Evolutionary conservation across 2,888 invertebrate genomes (phyloP), one percentile per base, ranked within the genome.

Genomic region (Tolmerus cingulatus): DNA sequence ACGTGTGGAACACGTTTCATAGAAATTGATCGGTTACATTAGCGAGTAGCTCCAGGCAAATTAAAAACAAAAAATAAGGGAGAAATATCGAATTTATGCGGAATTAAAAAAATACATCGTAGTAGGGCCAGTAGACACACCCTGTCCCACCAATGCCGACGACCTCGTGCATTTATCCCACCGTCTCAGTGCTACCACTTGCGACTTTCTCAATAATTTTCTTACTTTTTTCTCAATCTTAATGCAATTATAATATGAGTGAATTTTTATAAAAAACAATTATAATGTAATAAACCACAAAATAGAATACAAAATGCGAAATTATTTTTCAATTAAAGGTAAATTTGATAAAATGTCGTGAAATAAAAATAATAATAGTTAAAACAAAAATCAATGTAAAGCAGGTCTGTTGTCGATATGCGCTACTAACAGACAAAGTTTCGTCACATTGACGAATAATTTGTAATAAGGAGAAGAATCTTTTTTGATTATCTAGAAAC

Each of bases 371-470:
- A 66, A 87, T 37, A 51, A 51, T 57, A 27, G 77, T 77, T n/a
- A 30, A 55, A 43, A 89, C 85, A 40, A 77, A 86, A 81, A 46
- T 81, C 46, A 81, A 9, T 77, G 43, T 76, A 78, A n/a, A 78
- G 66, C 51, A 85, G 90, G 92, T 92, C 92, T 92, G 92, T 92
- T 91, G 91, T 91, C 92, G 90, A 91, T 92, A 91, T 90, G 85
- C 87, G 87, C 82, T 92, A 91, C 91, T 91, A 91, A 90, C 92
- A 92, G 92, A 92, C 92, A 91, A 91, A 91, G 91, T 90, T 93
- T 93, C 92, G 92, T 93, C 92, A 93, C 92, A 93, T 93, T 93
- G 92, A 93, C 92, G 93, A 92, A 91, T 91, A 91, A 91, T 91
- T 91, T 91, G 90, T 88, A 87, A 66, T 77, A 88, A 87, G 43